Evolutionary conservation across 2,888 invertebrate species (phyloP).

Genomic region (Eledone cirrhosa): DNA sequence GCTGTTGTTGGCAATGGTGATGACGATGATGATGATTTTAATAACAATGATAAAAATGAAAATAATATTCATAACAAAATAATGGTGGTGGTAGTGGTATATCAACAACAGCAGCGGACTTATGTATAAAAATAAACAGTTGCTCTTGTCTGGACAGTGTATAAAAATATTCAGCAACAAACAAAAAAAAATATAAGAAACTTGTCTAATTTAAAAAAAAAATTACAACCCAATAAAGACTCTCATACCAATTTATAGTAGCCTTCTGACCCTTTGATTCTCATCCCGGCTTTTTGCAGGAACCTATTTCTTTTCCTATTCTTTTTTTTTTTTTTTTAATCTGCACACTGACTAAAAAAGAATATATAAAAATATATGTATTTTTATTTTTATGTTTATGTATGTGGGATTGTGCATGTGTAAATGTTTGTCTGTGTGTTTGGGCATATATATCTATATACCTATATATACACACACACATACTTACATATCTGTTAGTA

Average conservation of each 20-base stretch:
- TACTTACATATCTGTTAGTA: too few relatives aligned
- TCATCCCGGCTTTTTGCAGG: background rate
- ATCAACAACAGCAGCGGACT: background rate
- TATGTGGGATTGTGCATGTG: too few relatives aligned
- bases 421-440: too few relatives aligned
- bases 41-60: background rate
- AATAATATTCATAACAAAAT: background rate
- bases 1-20: background rate
- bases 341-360: background rate
- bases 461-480: too few relatives aligned
- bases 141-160: conserved; percentile 25
- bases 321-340: background rate
- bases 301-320: background rate
- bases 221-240: conserved; percentile 4
- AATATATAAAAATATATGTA: background rate
- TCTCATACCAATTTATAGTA: conserved; percentile 20
- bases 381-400: too few relatives aligned
- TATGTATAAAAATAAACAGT: conserved; percentile 6
- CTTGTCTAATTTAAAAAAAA: background rate
- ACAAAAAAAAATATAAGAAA: background rate
- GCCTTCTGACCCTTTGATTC: conserved; percentile 23
- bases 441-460: too few relatives aligned
- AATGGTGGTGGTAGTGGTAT: background rate
- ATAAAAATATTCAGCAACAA: background rate
- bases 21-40: background rate